phyloP scores from a whole-genome alignment of 1,140 invertebrate genomes.

The Penaeus japonicus region DNA sequence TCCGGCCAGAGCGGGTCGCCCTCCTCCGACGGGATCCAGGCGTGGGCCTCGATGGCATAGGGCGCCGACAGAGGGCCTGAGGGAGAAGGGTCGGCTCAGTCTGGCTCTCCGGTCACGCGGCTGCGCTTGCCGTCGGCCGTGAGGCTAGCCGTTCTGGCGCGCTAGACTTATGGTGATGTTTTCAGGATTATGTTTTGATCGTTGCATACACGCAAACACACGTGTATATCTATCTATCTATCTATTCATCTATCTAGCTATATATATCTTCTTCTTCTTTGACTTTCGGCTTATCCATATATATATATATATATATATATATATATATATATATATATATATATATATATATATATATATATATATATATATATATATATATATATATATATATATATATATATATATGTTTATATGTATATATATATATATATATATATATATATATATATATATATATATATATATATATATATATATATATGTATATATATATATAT shows the following conservation, averaged over 20 bases:
- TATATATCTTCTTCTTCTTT: neutral
- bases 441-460: neutral
- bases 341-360: neutral
- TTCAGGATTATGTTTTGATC: too few species aligned
- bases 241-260: neutral
- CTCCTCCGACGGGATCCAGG: slow-evolving; percentile 53
- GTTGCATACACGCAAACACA: neutral
- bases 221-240: neutral
- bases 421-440: neutral
- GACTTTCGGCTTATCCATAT: too few species aligned
- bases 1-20: slow-evolving; percentile 78
- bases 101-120: too few species aligned
- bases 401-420: too few species aligned
- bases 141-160: too few species aligned
- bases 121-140: too few species aligned
- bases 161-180: too few species aligned
- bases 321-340: neutral
- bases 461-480: neutral
- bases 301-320: slow-evolving; percentile 23
- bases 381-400: slow-evolving; percentile 1
- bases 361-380: neutral
- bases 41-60: slow-evolving; percentile 46
- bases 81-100: neutral
- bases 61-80: slow-evolving; percentile 44
- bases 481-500: neutral